Evolutionary conservation across 2,113 vertebrate species (phyloP), one percentile per base, ranked within the genome.

Genomic region (Scartelaos histophorus): DNA sequence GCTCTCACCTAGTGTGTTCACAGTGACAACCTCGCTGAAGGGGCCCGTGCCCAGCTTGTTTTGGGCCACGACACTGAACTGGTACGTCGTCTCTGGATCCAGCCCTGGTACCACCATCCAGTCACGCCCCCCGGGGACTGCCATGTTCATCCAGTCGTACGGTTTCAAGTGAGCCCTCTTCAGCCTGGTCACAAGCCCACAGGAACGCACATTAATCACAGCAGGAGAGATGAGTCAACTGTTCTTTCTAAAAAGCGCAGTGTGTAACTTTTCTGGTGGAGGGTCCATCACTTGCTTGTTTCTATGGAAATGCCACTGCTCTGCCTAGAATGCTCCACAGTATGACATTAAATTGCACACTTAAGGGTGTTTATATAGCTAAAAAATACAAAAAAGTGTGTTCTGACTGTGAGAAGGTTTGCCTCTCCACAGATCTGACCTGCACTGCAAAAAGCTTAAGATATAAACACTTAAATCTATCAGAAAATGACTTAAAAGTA

Each of bases 21-120:
- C 96, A 96, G 97, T 98, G 96, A 98, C 95, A 94, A 99, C 96
- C 92, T 98, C 96, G 90, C 97, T 98, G 96, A 99, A 99, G 90
- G 96, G 95, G 86, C 97, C 97, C 67, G 95, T 98, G 58, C 97
- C 98, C 89, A 98, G 94, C 90, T 96, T 98, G 93, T 99, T 99
- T 85, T 97, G 95, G 87, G 98, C 96, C 93, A 99, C 94, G 87
- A 99, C 93, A 79, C 98, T 99, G 94, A 98, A 98, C 94, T 99
- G 96, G 93, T 99, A 99, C 0, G 95, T 95, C 3, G 97, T 98
- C 94, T 98, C 96, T 0, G 97, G 94, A 92, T 98, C 97, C 91
- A 99, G 89, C 69, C 94, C 94, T 65, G 97, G 95, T 90, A 97
- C 94, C 80, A 97, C 82, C 71, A 98, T 90, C 96, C 96, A 99